Conservation (phyloP, 1,140 invertebrate genomes). For the Drosophila ananassae region DNA sequence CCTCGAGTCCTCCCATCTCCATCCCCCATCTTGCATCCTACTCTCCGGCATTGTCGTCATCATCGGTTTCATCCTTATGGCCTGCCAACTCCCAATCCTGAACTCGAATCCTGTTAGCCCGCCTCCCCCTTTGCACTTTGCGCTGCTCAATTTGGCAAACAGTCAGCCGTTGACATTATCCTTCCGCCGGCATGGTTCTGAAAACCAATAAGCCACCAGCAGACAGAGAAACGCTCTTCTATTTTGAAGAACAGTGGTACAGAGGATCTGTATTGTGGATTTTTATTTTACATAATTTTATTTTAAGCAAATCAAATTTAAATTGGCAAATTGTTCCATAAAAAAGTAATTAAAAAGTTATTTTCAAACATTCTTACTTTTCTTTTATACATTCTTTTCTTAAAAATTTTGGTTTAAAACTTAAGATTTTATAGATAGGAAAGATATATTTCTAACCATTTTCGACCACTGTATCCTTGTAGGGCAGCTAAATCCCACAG, state of each 20-base stretch:
- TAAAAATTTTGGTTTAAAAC: too few relatives aligned
- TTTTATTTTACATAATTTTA: background rate
- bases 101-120: conserved; percentile 32
- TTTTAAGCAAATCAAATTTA: background rate
- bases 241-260: conserved; percentile 16
- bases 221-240: conserved; percentile 46
- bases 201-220: conserved; percentile 81
- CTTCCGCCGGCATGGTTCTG: conserved; percentile 66
- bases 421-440: background rate
- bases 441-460: background rate
- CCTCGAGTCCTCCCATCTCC: background rate
- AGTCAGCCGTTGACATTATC: conserved; percentile 81
- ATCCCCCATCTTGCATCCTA: background rate
- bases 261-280: background rate
- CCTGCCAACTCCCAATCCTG: conserved; percentile 48
- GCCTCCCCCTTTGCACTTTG: conserved; percentile 69
- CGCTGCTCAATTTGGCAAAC: conserved; percentile 80
- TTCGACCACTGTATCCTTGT: conserved; percentile 19
- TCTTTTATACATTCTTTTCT: too few relatives aligned
- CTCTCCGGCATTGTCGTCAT: conserved; percentile 12
- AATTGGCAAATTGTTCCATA: too few relatives aligned
- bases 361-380: too few relatives aligned
- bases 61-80: conserved; percentile 13
- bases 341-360: too few relatives aligned
- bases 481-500: conserved; percentile 67